Evolutionary conservation across 2,888 invertebrate species (phyloP).

Genomic region (Tetheella fluctuosa): DNA sequence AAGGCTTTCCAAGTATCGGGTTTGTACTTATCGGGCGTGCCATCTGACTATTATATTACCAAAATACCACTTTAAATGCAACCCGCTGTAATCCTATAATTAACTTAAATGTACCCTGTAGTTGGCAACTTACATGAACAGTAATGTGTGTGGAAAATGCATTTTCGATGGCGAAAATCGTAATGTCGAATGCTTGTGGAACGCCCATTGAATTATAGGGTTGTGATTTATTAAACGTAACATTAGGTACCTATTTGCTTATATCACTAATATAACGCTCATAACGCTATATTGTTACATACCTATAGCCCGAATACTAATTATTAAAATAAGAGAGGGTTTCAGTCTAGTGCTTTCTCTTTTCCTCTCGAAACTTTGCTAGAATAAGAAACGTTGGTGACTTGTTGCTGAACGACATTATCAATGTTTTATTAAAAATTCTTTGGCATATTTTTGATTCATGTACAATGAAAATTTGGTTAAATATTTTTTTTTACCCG

Average conservation of each 20-base stretch:
- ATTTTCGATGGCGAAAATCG: constrained; percentile 76
- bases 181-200: constrained; percentile 51
- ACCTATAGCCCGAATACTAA: no score
- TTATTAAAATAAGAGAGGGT: not conserved
- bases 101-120: constrained; percentile 77
- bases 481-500: not conserved
- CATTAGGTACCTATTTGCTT: constrained; percentile 9
- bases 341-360: not conserved
- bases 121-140: constrained; percentile 64
- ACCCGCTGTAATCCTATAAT: constrained; percentile 78
- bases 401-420: not conserved
- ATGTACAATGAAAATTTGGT: no score
- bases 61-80: constrained; percentile 82
- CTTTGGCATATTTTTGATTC: not conserved
- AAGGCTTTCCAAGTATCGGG: constrained; percentile 77
- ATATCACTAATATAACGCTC: not conserved
- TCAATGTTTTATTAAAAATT: not conserved
- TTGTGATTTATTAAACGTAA: constrained; percentile 61
- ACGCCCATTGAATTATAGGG: constrained; percentile 70
- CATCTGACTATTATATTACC: constrained; percentile 83
- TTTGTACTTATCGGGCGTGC: constrained; percentile 79
- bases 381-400: not conserved
- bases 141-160: constrained; percentile 74
- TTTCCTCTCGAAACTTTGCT: no score
- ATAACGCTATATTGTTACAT: no score